Base-by-base conservation (phyloP, 1,140 invertebrate genomes). In the Caenorhabditis briggsae region DNA sequence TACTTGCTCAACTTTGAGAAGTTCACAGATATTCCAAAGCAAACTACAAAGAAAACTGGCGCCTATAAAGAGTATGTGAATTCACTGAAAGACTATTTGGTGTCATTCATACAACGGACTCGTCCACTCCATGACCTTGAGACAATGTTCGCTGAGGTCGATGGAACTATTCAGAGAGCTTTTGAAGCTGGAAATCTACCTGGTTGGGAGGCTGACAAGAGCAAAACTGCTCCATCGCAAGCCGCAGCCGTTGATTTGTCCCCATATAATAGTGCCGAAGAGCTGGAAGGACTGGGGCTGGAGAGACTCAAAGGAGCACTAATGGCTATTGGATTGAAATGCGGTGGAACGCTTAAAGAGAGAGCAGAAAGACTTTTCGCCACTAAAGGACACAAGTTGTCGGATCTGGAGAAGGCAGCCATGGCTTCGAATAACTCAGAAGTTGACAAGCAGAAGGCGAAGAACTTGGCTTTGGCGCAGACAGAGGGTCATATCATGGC, bases 221-320 rank as follows among this genome's bases (percentile, higher is more conserved):
- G 9, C 12, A 56, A 82, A 43, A 82, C 8, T 33, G 53, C 18
- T 20, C 53, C 82, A 20, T 33, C 33, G 33, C 82, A 83, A 25
- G 18, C 58, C 14, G 78, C 82, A 50, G 65, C 58, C 0, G 55
- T 99, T 70, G 98, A 99, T 93, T 93, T 99, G 0, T 97, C 96
- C 12, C 96, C 96, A 0, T 99, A 99, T 93, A 94, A 93, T 20
- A 97, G 96, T n/a, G 96, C 96, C 95, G 97, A 99, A 93, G 98
- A 99, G 48, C 93, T 99, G 50, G 93, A 96, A 33, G 96, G 98
- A 92, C 93, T 99, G 8, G 98, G 98, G 58, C 93, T 99, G 88
- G 98, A 99, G 94, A 95, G 98, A 92, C 94, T 99, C 2, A 99
- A 99, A 93, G 97, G 96, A 18, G 98, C 97, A 12, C 93, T 99